A percentile compares a stretch with the other conserved stretches of the same genome.
These are phyloP conservation scores for Galendromus occidentalis DNA, from an alignment of 1,140 invertebrate genomes.

Conservation along the genomic window DNA sequence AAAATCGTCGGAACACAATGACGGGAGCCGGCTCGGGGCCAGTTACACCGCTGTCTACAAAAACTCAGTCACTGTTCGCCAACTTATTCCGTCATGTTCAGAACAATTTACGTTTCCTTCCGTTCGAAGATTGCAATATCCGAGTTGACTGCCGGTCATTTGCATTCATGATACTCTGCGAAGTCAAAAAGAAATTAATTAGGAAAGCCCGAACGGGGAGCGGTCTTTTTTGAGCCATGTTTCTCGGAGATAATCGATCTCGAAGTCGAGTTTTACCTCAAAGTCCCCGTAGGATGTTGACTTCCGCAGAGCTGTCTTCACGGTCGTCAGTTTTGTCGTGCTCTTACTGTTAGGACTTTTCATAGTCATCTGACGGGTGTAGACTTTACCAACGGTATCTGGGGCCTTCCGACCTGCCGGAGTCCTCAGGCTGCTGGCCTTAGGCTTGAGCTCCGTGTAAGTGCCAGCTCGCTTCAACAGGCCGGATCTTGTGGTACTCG, in stretches of 20 bases:
- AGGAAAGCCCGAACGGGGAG: too few species aligned
- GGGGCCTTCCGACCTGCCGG: neutral
- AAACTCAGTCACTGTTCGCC: too few species aligned
- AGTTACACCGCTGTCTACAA: too few species aligned
- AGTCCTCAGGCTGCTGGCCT: neutral
- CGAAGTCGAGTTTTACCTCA: neutral
- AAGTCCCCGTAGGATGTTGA: neutral
- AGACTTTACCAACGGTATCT: neutral
- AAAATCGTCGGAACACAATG: too few species aligned
- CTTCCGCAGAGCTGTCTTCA: neutral
- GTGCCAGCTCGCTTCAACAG: neutral
- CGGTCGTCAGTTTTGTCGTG: neutral
- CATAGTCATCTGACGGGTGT: constrained; percentile 7
- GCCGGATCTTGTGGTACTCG: neutral
- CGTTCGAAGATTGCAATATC: too few species aligned
- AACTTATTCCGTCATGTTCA: too few species aligned
- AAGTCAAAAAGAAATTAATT: too few species aligned
- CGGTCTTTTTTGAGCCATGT: too few species aligned
- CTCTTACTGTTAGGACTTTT: neutral
- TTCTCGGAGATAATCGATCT: neutral
- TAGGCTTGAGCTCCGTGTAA: neutral
- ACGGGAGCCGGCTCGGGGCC: too few species aligned
- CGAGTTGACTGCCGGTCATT: too few species aligned
- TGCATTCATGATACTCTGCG: too few species aligned
- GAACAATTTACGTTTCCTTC: too few species aligned